These are phyloP conservation scores for Monomorium pharaonis DNA, from an alignment of 1,140 invertebrate species.

Conservation along the genomic window DNA sequence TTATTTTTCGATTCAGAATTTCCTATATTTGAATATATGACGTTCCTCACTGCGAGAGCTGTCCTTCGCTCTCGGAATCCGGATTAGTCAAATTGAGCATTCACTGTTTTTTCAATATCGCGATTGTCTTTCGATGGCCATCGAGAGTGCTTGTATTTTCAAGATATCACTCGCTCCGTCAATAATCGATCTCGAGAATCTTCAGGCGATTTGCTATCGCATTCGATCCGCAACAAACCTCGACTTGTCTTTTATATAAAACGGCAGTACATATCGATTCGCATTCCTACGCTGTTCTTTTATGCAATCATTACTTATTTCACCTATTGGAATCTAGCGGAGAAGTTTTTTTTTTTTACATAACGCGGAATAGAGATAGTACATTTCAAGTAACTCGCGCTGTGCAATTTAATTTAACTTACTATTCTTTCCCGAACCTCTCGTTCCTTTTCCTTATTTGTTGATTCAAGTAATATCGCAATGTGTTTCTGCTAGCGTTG, in stretches of 20 bases:
- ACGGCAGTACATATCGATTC: not conserved
- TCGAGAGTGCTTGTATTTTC: not conserved
- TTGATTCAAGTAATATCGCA: not conserved
- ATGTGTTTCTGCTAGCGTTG: not conserved
- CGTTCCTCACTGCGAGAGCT: not conserved
- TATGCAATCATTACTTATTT: not conserved
- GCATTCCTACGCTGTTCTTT: not conserved
- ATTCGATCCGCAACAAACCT: not conserved
- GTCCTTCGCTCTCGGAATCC: not conserved
- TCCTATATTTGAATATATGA: not conserved
- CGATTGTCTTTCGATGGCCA: not conserved
- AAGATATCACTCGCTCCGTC: conserved; percentile 2
- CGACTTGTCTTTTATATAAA: not conserved
- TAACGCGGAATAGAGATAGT: not conserved
- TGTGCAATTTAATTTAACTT: conserved; percentile 4
- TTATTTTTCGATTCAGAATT: not conserved
- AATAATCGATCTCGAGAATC: conserved; percentile 2
- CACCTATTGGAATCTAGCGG: not conserved
- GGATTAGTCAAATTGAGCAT: not conserved
- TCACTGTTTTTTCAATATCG: conserved; percentile 7
- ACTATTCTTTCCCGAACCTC: not conserved
- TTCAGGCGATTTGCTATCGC: conserved; percentile 1
- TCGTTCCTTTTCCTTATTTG: not conserved
- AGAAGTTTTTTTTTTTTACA: conserved; percentile 16
- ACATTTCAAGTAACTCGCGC: not conserved